Percentiles rank a stretch among this genome's conserved stretches.
These are phyloP conservation scores for Ennomos quercinarius DNA, from an alignment of 2,888 invertebrate genomes.

Conservation along the genomic window DNA sequence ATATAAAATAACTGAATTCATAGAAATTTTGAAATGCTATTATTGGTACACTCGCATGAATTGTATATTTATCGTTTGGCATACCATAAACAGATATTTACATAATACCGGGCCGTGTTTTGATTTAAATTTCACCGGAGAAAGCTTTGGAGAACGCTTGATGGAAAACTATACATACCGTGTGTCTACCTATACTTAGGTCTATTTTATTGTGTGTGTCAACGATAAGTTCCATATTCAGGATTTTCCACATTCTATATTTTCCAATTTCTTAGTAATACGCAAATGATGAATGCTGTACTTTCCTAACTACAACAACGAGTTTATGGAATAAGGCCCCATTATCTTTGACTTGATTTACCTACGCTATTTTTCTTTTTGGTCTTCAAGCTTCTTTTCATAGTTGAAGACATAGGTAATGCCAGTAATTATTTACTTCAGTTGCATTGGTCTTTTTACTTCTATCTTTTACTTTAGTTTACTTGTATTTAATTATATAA, in stretches of 20 bases:
- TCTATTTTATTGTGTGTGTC: conserved; percentile 12
- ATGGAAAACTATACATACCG: conserved; percentile 42
- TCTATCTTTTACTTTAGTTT: no score
- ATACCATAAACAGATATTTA: conserved; percentile 31
- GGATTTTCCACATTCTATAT: no score
- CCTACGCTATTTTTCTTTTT: no score
- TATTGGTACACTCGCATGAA: conserved; percentile 24
- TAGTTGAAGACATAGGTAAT: no score
- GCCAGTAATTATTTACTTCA: no score
- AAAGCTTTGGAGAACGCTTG: conserved; percentile 49
- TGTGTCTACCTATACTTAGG: conserved; percentile 18
- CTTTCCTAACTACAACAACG: background rate
- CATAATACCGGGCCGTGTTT: conserved; percentile 46
- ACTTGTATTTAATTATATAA: no score
- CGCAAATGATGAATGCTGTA: conserved; percentile 4
- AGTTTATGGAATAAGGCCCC: no score
- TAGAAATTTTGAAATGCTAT: conserved; percentile 18
- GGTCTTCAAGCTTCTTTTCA: no score
- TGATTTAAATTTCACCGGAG: conserved; percentile 53
- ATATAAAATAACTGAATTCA: background rate
- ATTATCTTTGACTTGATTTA: no score
- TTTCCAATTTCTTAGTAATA: no score
- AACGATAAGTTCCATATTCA: no score
- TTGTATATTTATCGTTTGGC: conserved; percentile 29
- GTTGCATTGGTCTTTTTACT: no score